These are phyloP conservation scores for Quadroppia sp. DNA, from an alignment of 2,888 invertebrate genomes.

Conservation along the genomic window DNA sequence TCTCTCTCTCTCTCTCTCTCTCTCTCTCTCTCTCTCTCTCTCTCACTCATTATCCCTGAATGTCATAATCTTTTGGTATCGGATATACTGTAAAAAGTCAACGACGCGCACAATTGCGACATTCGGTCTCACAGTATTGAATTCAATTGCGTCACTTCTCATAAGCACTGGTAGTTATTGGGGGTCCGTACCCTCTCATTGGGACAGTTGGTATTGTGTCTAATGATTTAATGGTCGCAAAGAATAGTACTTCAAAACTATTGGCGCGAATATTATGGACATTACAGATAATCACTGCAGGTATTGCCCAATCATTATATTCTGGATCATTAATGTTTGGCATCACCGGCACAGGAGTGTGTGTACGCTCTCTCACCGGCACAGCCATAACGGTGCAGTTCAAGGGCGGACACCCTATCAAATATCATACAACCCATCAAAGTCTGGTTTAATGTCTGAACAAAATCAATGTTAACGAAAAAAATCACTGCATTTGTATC, in stretches of 20 bases:
- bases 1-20: no score
- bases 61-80: not conserved
- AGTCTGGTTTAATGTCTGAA: no score
- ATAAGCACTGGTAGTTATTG: not conserved
- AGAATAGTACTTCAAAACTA: no score
- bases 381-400: slow-evolving; percentile 28
- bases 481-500: no score
- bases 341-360: not conserved
- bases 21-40: no score
- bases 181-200: not conserved
- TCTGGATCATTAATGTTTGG: not conserved
- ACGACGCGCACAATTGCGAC: slow-evolving; percentile 15
- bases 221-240: no score
- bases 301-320: not conserved
- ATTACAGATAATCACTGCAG: no score
- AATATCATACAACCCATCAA: not conserved
- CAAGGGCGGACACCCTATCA: slow-evolving; percentile 25
- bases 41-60: no score
- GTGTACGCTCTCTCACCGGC: not conserved
- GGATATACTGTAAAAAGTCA: not conserved
- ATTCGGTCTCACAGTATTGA: slow-evolving; percentile 21
- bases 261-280: no score
- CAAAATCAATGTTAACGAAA: no score
- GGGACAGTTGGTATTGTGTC: no score
- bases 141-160: not conserved